A percentile compares a stretch with the other conserved stretches of the same genome.
Evolutionary conservation across 2,113 vertebrate genomes (phyloP).

Genomic region (Engraulis encrasicolus): DNA sequence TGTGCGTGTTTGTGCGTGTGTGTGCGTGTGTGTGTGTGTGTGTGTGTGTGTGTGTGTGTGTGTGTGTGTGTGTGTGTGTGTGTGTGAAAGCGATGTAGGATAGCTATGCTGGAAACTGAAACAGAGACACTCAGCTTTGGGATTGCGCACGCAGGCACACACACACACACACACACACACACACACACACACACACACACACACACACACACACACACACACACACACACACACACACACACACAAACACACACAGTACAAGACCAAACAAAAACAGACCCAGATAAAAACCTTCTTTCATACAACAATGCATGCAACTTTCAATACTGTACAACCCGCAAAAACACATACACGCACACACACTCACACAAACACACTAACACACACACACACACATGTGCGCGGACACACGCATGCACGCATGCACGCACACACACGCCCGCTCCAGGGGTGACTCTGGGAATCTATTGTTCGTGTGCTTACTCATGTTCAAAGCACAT

Average conservation of each 20-base stretch:
- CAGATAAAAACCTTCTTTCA: no score
- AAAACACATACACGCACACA: not conserved
- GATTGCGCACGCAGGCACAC: no score
- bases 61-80: not conserved
- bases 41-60: not conserved
- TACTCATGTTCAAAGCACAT: slow-evolving; percentile 9
- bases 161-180: not conserved
- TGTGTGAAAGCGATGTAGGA: not conserved
- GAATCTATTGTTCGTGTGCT: slow-evolving; percentile 4
- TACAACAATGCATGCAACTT: no score
- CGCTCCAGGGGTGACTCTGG: not conserved
- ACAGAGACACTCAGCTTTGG: not conserved
- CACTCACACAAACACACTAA: not conserved
- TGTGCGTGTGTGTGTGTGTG: not conserved
- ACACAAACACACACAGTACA: not conserved
- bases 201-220: slow-evolving; percentile 10
- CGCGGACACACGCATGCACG: not conserved
- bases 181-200: not conserved
- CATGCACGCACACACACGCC: not conserved
- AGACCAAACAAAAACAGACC: no score
- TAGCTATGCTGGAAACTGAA: not conserved
- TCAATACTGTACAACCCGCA: no score
- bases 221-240: not conserved
- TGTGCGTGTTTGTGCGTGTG: not conserved
- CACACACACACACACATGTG: not conserved